Evolutionary conservation across 37 sponge, comb jelly and placozoan species (phyloP).

Genomic region (Sycon ciliatum): DNA sequence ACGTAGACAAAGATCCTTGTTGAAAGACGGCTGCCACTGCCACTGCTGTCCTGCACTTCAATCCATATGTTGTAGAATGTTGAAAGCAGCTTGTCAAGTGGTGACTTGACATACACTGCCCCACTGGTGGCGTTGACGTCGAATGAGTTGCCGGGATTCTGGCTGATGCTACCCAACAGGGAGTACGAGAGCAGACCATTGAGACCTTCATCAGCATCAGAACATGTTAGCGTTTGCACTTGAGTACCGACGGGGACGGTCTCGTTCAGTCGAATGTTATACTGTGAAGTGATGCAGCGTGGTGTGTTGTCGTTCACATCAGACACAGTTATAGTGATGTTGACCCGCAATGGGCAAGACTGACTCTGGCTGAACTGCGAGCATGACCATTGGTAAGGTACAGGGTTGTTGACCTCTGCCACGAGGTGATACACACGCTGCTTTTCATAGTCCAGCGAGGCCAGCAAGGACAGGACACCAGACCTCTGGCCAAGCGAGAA

Average conservation of each 20-base stretch:
- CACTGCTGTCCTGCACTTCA: no score
- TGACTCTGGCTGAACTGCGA: no score
- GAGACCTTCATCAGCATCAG: neutral
- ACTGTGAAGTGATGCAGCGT: slow-evolving; percentile 12
- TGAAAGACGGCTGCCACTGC: slow-evolving; percentile 26
- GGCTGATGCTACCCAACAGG: neutral
- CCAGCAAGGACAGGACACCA: neutral
- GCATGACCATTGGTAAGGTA: no score
- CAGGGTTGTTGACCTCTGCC: no score
- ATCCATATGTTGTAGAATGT: no score
- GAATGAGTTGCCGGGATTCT: neutral
- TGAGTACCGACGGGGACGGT: neutral
- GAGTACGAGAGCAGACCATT: neutral
- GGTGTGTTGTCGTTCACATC: neutral
- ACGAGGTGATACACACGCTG: neutral
- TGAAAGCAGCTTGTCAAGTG: no score
- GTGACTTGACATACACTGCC: neutral
- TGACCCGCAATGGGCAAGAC: no score
- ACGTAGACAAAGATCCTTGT: slow-evolving; percentile 30
- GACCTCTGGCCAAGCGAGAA: neutral
- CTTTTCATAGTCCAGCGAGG: neutral
- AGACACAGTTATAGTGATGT: neutral
- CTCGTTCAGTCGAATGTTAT: slow-evolving; percentile 37
- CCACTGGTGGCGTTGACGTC: neutral
- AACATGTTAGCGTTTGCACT: neutral